Base-by-base conservation (phyloP, 2,888 invertebrate genomes). In the Diachrysia chrysitis region DNA sequence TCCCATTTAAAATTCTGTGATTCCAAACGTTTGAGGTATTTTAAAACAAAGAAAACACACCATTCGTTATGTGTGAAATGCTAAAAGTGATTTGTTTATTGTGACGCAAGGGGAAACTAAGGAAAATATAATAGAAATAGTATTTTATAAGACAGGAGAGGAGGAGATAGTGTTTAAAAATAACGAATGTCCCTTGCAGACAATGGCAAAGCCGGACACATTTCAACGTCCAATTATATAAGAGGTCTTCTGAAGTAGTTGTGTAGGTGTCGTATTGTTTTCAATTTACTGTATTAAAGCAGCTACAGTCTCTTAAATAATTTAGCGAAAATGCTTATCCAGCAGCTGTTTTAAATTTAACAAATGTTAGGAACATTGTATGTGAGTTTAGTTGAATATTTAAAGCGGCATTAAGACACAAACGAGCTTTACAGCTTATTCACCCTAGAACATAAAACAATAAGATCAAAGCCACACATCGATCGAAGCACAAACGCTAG, bases 11-110 rank as follows among this genome's bases (percentile, higher is more conserved):
- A 78, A 76, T 76, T 62, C 68, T 73, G 61, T 76, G 71, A 81
- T 81, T 83, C 61, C 70, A 78, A 81, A 83, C 79, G 71, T 73
- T 77, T 72, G 68, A 76, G 84, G 88, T 85, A 92, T 93, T 91
- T 92, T 91, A 90, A 92, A 90, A 92, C 85, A 88, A 89, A 86
- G 88, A 90, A 89, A 92, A 92, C 87, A 92, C 76, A 71, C 73
- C 80, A 80, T 87, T 82, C 72, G 81, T 87, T 85, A 84, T 76
- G 76, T 78, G 63, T 59, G 60, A 67, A 76, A 73, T 77, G 37
- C 37, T 53, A 53, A 63, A 64, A 76, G 81, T 71, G 81, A 81
- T 83, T 71, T 81, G 71, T 81, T 78, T 76, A 81, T 73, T 75
- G 66, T 71, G 71, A 74, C 75, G 46, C 29, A 56, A 67, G 58